Base-by-base conservation (phyloP, 2,888 invertebrate genomes). In the Petrophora chlorosata region DNA sequence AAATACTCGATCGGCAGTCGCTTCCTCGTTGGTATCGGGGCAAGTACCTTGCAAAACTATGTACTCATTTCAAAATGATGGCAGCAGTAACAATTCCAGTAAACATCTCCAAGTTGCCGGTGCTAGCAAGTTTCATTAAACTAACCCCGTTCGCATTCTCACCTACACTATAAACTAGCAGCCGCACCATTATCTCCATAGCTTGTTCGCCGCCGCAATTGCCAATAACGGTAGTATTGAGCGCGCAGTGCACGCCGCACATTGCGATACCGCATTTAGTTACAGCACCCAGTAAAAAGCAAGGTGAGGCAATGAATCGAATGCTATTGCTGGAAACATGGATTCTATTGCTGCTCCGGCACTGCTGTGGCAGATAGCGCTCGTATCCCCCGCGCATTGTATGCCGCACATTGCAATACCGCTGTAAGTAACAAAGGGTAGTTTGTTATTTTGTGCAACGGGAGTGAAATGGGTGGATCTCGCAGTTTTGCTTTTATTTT, bases 181-280 rank as follows among this genome's bases (percentile, higher is more conserved):
- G 39, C 25, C 36, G 19, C 34, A 34, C 15, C 23, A 49, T 55
- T 42, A 49, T 49, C 36, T 26, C 41, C 44, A 47, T 28, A 32
- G 36, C 47, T 25, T 9, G 46, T n/a, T 41, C 9, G 13, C n/a
- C 10, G 34, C 46, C 49, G 39, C 53, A 23, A 26, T 13, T 10
- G 29, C 9, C 36, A 34, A 36, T 49, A 45, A 25, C 17, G 15
- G 22, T 22, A 1, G 17, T 23, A 41, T 13, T 12, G 15, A 9
- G 13, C 50, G 36, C 28, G 50, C 53, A 47, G 15, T 45, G 50
- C 34, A 35, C 29, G 8, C 36, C 22, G 45, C 26, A 25, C 35
- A 10, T 23, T 45, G 34, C 56, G 35, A 52, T 52, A 46, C 25
- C 15, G 17, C 15, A 41, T 7, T 12, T 36, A 10, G 13, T 28